Evolutionary conservation across 2,797 vertebrate genomes (phyloP).

Genomic region (Coreius guichenoti): DNA sequence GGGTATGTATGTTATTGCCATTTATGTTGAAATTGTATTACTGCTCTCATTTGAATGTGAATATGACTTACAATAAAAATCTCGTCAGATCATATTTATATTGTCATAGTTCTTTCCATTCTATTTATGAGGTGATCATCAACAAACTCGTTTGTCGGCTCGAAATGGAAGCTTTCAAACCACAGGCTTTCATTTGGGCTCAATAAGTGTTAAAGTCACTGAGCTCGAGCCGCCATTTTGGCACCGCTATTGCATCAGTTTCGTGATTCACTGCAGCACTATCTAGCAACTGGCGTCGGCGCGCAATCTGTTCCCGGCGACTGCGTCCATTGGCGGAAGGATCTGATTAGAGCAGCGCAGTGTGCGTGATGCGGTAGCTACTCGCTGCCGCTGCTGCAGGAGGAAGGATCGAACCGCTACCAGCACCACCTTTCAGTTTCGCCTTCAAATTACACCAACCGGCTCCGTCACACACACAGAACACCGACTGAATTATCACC

Average conservation of each 20-base stretch:
- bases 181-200: constrained; percentile 72
- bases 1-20: constrained; percentile 28
- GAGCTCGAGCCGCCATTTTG: constrained; percentile 17
- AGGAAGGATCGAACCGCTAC: constrained; percentile 78
- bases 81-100: not conserved
- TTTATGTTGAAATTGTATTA: not conserved
- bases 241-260: constrained; percentile 66
- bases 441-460: constrained; percentile 71
- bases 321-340: constrained; percentile 71
- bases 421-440: constrained; percentile 79
- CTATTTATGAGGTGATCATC: not conserved
- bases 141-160: constrained; percentile 20
- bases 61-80: not conserved
- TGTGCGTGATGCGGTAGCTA: constrained; percentile 81
- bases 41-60: not conserved
- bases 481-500: constrained; percentile 56
- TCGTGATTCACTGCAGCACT: constrained; percentile 51
- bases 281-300: constrained; percentile 49
- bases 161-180: constrained; percentile 17
- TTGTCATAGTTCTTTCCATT: not conserved
- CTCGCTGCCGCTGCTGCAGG: constrained; percentile 78
- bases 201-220: constrained; percentile 24
- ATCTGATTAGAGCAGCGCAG: constrained; percentile 66
- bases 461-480: constrained; percentile 60
- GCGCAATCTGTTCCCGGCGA: constrained; percentile 56